Conservation (phyloP, 2,888 invertebrate genomes). For the Dryococelus australis region DNA sequence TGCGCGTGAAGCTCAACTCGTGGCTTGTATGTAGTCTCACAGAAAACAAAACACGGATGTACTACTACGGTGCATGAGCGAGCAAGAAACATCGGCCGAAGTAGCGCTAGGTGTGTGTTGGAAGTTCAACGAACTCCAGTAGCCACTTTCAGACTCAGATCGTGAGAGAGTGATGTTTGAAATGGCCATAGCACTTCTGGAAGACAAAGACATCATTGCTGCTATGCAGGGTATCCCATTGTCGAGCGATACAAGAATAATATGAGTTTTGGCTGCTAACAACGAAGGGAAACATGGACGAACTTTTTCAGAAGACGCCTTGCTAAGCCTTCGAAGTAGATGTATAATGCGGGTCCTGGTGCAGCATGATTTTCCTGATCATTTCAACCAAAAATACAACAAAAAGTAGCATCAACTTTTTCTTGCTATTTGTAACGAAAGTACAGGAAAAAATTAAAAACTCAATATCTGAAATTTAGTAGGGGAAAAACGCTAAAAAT, state of each 20-base stretch:
- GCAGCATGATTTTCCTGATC: no score
- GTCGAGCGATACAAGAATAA: slow-evolving; percentile 50
- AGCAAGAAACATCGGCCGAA: slow-evolving; percentile 46
- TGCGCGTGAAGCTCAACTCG: slow-evolving; percentile 44
- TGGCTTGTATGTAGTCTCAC: slow-evolving; percentile 41
- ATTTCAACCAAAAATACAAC: no score
- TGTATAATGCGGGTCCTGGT: no score
- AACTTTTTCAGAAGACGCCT: slow-evolving; percentile 46
- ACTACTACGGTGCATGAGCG: slow-evolving; percentile 45
- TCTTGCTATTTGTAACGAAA: no score
- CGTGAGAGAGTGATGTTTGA: slow-evolving; percentile 41
- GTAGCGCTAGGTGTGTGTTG: slow-evolving; percentile 46
- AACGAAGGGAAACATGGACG: slow-evolving; percentile 41
- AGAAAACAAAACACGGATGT: slow-evolving; percentile 40
- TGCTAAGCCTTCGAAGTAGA: slow-evolving; percentile 48
- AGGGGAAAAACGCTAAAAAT: no score
- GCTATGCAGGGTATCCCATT: slow-evolving; percentile 47
- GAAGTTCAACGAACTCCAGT: slow-evolving; percentile 47
- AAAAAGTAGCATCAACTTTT: no score
- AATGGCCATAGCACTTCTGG: slow-evolving; percentile 38
- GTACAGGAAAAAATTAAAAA: no score
- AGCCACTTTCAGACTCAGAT: slow-evolving; percentile 45
- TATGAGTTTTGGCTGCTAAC: slow-evolving; percentile 50
- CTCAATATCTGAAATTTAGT: no score
- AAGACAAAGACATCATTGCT: slow-evolving; percentile 39